Evolutionary conservation across 1,140 invertebrate genomes (phyloP).

Genomic region (Orussus abietinus): DNA sequence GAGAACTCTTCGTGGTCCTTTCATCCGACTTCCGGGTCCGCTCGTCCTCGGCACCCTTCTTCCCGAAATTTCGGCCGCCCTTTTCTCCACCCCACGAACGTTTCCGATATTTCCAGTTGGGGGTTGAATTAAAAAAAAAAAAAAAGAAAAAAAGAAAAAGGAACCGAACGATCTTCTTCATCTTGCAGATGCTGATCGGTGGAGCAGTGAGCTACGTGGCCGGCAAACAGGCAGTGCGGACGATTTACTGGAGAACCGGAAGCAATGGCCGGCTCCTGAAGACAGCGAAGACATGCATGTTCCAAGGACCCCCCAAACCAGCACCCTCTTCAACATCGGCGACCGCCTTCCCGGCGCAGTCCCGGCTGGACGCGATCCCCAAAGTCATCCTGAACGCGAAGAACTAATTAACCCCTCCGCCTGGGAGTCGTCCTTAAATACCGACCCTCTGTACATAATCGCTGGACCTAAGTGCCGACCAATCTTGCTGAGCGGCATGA

Average conservation of each 20-base stretch:
- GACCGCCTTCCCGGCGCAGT: conserved; percentile 21
- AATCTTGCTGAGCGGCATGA: too few relatives aligned
- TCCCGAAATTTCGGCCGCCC: too few relatives aligned
- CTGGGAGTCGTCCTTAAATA: too few relatives aligned
- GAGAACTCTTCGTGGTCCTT: too few relatives aligned
- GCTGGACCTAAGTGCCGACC: too few relatives aligned
- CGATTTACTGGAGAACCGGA: conserved; percentile 64
- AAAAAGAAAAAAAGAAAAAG: too few relatives aligned
- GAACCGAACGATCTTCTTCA: conserved; percentile 5
- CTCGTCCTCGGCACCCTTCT: too few relatives aligned
- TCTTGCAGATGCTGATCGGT: conserved; percentile 44
- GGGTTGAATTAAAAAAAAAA: too few relatives aligned
- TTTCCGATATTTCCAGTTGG: conserved; percentile 1
- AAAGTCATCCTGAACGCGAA: conserved; percentile 20
- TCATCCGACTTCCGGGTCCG: too few relatives aligned
- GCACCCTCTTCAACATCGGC: conserved; percentile 34
- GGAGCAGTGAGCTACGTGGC: conserved; percentile 65
- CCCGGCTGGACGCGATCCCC: conserved; percentile 23
- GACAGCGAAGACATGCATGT: conserved; percentile 61
- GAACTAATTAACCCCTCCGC: too few relatives aligned
- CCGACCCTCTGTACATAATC: too few relatives aligned
- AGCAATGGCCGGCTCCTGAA: conserved; percentile 56
- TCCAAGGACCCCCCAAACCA: conserved; percentile 53
- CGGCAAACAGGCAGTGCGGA: conserved; percentile 66
- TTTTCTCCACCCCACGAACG: too few relatives aligned